Percentiles rank a stretch among this genome's conserved stretches.
Evolutionary conservation across 2,113 vertebrate genomes (phyloP).

Genomic region (Neogale vison): DNA sequence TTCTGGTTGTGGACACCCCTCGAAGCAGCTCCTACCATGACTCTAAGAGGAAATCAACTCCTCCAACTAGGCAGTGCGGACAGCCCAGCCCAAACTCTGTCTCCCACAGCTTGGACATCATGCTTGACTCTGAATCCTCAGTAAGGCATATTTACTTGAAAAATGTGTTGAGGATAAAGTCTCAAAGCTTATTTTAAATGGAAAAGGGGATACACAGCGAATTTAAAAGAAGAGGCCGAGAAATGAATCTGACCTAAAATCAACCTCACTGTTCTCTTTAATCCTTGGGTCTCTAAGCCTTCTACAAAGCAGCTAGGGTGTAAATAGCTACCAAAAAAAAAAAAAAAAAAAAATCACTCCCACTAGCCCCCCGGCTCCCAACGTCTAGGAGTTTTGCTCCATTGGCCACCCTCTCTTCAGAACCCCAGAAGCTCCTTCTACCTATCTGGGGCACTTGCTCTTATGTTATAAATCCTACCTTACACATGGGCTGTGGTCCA

Average conservation of each 20-base stretch:
- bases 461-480: background rate
- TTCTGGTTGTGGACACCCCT: background rate
- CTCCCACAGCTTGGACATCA: rapidly evolving
- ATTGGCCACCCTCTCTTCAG: background rate
- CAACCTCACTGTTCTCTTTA: background rate
- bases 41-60: background rate
- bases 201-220: slow-evolving; percentile 15
- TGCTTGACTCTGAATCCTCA: background rate
- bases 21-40: background rate
- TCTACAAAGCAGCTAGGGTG: background rate
- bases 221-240: slow-evolving; percentile 26
- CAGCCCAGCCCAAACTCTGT: background rate
- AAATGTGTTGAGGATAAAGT: background rate
- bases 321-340: background rate
- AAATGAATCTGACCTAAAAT: slow-evolving; percentile 33
- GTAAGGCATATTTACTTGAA: background rate
- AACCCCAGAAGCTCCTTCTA: background rate
- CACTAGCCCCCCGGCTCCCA: rapidly evolving
- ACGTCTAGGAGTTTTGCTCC: background rate
- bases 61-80: rapidly evolving
- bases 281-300: background rate
- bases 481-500: background rate
- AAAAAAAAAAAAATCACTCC: rapidly evolving
- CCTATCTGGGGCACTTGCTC: background rate
- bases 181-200: slow-evolving; percentile 19